Conservation (phyloP, 2,888 invertebrate species). For the Stenchaetothrips biformis region DNA sequence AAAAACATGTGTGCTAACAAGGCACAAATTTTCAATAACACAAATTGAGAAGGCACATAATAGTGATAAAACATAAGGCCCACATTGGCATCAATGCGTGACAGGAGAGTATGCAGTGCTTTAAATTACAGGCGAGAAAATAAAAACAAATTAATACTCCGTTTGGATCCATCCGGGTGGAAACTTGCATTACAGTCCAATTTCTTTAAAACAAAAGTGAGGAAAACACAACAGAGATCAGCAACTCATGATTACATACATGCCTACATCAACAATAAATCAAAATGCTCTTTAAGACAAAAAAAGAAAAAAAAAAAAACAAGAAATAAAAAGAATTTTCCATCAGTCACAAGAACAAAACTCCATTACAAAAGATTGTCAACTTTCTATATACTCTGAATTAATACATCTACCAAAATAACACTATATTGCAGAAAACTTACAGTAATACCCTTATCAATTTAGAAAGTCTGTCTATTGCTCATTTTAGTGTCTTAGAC, state of each 20-base stretch:
- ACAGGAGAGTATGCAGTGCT: not conserved
- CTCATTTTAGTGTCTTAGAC: not conserved
- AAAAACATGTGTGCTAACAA: not conserved
- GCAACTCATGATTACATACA: not conserved
- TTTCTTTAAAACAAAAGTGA: not conserved
- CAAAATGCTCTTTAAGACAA: slow-evolving; percentile 5
- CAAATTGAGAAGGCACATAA: not conserved
- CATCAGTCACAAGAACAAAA: slow-evolving; percentile 21
- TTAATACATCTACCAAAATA: slow-evolving; percentile 19
- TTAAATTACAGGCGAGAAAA: not conserved
- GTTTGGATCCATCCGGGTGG: not conserved
- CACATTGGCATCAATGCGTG: not conserved
- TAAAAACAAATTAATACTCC: not conserved
- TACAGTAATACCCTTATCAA: slow-evolving; percentile 9
- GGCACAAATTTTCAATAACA: slow-evolving; percentile 5
- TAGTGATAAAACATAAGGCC: not conserved
- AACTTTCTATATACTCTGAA: slow-evolving; percentile 24
- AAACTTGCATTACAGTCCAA: not conserved
- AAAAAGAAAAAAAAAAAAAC: slow-evolving; percentile 13
- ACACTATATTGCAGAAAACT: not conserved
- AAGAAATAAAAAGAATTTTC: not conserved
- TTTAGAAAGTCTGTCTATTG: not conserved
- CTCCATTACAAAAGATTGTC: not conserved
- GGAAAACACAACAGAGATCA: slow-evolving; percentile 5
- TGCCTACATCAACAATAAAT: not conserved